phyloP scores from a whole-genome alignment of 2,113 vertebrate genomes.

The Syngnathus floridae region DNA sequence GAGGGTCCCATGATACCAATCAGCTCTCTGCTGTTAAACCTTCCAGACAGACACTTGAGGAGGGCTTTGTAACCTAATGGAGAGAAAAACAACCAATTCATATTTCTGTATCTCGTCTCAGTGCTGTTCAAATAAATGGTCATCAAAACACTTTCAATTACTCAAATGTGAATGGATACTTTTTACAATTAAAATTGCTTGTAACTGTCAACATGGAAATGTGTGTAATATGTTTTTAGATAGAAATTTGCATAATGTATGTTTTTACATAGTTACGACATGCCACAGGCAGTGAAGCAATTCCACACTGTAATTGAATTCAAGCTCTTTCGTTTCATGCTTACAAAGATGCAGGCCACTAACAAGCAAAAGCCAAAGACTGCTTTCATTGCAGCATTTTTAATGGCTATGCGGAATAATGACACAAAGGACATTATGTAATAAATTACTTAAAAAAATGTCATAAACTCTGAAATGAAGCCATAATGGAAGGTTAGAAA shows the following conservation, averaged over 20 bases:
- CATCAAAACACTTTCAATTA: too few species aligned
- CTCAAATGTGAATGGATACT: too few species aligned
- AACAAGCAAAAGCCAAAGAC: slow-evolving; percentile 15
- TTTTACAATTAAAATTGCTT: too few species aligned
- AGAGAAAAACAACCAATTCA: background rate
- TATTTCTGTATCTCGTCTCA: background rate
- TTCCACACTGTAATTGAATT: background rate
- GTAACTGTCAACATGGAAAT: too few species aligned
- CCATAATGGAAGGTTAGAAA: slow-evolving; percentile 13
- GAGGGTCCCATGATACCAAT: slow-evolving; percentile 99
- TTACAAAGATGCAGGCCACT: background rate
- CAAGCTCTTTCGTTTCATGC: background rate
- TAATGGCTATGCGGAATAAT: slow-evolving; percentile 2
- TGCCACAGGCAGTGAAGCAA: too few species aligned
- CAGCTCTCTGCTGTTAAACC: slow-evolving; percentile 89
- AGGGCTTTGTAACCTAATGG: slow-evolving; percentile 91
- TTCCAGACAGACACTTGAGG: slow-evolving; percentile 93
- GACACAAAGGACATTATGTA: background rate
- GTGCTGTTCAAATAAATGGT: too few species aligned
- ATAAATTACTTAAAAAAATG: background rate
- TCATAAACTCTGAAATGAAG: slow-evolving; percentile 11
- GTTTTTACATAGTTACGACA: too few species aligned
- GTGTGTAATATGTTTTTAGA: too few species aligned
- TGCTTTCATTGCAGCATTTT: slow-evolving; percentile 10
- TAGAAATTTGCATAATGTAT: too few species aligned